phyloP scores from a whole-genome alignment of 2,797 vertebrate species.

The Heteromormyrus szaboi region DNA sequence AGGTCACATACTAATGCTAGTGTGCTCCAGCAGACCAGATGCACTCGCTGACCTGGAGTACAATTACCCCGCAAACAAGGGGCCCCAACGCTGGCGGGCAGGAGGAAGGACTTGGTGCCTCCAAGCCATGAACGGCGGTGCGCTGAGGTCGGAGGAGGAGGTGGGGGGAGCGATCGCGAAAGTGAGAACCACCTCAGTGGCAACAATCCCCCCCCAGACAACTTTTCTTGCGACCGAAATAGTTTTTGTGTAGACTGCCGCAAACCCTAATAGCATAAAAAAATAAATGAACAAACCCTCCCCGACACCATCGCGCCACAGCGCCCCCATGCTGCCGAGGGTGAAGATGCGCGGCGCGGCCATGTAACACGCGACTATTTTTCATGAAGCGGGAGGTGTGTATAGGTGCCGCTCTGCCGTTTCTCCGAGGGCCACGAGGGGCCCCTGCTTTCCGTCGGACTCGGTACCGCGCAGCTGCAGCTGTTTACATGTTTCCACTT shows the following conservation, averaged over 20 bases:
- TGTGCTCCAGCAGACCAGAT: background rate
- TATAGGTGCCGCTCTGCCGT: slow-evolving; percentile 14
- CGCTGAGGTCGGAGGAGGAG: background rate
- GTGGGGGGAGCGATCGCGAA: background rate
- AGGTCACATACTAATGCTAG: slow-evolving; percentile 28
- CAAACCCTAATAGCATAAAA: slow-evolving; percentile 6
- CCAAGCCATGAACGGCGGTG: background rate
- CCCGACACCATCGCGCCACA: background rate
- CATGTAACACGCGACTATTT: background rate
- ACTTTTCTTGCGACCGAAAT: slow-evolving; percentile 15
- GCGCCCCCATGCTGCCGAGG: background rate
- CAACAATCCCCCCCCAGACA: slow-evolving; percentile 16
- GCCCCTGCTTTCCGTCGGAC: slow-evolving; percentile 6
- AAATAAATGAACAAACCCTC: slow-evolving; percentile 16
- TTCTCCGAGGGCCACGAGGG: background rate
- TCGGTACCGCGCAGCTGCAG: slow-evolving; percentile 30
- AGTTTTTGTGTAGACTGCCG: slow-evolving; percentile 17
- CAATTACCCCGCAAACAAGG: slow-evolving; percentile 27
- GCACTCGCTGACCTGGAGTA: slow-evolving; percentile 17
- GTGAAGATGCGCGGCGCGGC: background rate
- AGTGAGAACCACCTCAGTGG: slow-evolving; percentile 12
- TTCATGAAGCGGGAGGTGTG: slow-evolving; percentile 13
- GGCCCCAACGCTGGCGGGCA: background rate
- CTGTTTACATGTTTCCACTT: slow-evolving; percentile 44
- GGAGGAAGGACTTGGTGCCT: background rate